Percentiles rank a stretch among this genome's conserved stretches.
These are phyloP conservation scores for Philhelius pedissequus DNA, from an alignment of 2,888 invertebrate species.

Conservation along the genomic window DNA sequence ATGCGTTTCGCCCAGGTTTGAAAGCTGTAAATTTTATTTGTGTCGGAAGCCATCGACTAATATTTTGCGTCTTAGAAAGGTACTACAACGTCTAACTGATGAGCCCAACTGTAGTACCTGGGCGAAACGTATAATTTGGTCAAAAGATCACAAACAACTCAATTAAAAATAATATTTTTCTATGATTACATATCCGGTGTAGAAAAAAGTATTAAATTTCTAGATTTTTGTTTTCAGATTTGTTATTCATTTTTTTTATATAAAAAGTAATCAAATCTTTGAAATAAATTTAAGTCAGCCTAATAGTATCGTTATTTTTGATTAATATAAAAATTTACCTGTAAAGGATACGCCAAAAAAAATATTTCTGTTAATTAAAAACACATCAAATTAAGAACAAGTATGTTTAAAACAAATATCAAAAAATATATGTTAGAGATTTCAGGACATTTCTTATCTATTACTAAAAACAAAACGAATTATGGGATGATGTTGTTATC, in stretches of 20 bases:
- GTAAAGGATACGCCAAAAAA: background rate
- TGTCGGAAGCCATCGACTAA: too few species aligned
- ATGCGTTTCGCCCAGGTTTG: too few species aligned
- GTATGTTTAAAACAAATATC: slow-evolving; percentile 14
- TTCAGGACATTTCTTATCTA: slow-evolving; percentile 4
- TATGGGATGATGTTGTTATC: slow-evolving; percentile 18
- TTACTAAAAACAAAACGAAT: slow-evolving; percentile 13
- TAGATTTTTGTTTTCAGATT: background rate
- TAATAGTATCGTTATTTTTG: background rate
- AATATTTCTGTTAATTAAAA: background rate
- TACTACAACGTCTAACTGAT: too few species aligned
- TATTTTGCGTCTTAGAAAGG: too few species aligned
- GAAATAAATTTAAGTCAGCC: slow-evolving; percentile 50
- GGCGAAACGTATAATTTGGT: too few species aligned
- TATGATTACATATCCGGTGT: background rate
- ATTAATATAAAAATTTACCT: slow-evolving; percentile 1
- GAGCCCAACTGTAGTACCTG: too few species aligned
- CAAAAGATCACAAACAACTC: too few species aligned
- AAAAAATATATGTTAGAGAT: slow-evolving; percentile 21
- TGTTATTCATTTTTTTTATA: background rate
- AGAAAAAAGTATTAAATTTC: background rate
- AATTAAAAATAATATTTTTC: too few species aligned
- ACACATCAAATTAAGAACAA: background rate
- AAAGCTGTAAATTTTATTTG: too few species aligned
- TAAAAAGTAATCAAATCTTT: slow-evolving; percentile 57